Percentiles rank a stretch among this genome's conserved stretches.
These are phyloP conservation scores for Lepisosteus osseus DNA, from an alignment of 2,113 vertebrate species.

Conservation along the genomic window DNA sequence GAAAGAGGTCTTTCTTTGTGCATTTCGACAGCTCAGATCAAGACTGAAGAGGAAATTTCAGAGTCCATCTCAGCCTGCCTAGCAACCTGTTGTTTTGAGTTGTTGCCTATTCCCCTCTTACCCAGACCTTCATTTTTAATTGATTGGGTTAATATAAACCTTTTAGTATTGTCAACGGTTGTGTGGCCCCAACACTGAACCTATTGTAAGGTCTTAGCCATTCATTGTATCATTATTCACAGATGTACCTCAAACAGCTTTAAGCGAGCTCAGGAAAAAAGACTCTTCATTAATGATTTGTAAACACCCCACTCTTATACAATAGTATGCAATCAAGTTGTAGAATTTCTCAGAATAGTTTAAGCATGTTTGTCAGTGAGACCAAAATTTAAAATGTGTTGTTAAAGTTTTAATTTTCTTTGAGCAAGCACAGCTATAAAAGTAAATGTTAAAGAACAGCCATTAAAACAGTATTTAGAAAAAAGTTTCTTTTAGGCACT, in stretches of 20 bases:
- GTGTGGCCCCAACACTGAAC: slow-evolving; percentile 59
- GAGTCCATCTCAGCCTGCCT: slow-evolving; percentile 55
- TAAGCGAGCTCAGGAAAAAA: slow-evolving; percentile 60
- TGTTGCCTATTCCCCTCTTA: slow-evolving; percentile 49
- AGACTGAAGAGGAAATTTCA: slow-evolving; percentile 46
- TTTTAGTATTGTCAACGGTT: slow-evolving; percentile 47
- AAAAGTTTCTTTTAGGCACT: too few species aligned
- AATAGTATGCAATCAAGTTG: not conserved
- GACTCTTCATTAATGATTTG: slow-evolving; percentile 67
- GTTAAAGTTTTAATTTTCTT: too few species aligned
- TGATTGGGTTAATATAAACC: slow-evolving; percentile 70
- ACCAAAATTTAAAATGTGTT: too few species aligned
- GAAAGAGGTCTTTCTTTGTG: slow-evolving; percentile 70
- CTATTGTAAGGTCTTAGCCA: slow-evolving; percentile 57
- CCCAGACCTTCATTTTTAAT: slow-evolving; percentile 57
- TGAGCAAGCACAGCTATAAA: too few species aligned
- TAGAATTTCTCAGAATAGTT: too few species aligned
- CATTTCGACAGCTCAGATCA: slow-evolving; percentile 60
- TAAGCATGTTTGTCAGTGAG: not conserved
- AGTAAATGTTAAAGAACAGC: too few species aligned
- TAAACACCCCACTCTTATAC: slow-evolving; percentile 54
- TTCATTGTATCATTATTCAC: slow-evolving; percentile 50
- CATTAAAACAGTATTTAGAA: too few species aligned
- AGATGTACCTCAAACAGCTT: slow-evolving; percentile 55
- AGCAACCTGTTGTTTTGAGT: slow-evolving; percentile 60